Evolutionary conservation across 1,140 invertebrate genomes (phyloP).

Genomic region (Drosophila leontia): DNA sequence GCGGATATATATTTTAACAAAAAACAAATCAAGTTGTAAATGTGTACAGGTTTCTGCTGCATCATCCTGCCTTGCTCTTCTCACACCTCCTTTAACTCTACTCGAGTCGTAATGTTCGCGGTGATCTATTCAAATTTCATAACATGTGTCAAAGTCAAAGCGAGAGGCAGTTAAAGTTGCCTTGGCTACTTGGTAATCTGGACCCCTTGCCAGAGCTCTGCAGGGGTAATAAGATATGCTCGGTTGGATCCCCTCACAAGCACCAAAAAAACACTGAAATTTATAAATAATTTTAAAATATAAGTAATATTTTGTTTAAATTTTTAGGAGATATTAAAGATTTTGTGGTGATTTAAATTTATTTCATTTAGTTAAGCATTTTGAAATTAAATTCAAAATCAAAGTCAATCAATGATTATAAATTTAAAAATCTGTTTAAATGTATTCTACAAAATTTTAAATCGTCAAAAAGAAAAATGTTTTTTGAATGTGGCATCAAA

Average conservation of each 20-base stretch:
- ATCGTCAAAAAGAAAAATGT: too few species aligned
- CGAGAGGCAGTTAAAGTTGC: constrained; percentile 72
- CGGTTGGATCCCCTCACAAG: constrained; percentile 17
- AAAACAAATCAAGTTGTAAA: constrained; percentile 50
- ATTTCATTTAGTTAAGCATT: not conserved
- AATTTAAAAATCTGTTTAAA: too few species aligned
- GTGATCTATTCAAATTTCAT: constrained; percentile 82
- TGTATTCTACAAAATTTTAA: too few species aligned
- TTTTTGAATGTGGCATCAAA: too few species aligned
- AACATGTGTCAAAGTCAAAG: constrained; percentile 81
- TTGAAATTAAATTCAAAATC: not conserved
- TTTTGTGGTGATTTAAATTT: not conserved
- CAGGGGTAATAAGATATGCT: constrained; percentile 80
- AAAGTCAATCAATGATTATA: too few species aligned
- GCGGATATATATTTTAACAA: constrained; percentile 20
- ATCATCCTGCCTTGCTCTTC: constrained; percentile 30
- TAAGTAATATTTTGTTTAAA: not conserved
- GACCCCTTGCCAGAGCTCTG: constrained; percentile 40
- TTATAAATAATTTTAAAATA: not conserved
- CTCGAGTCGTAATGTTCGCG: constrained; percentile 29
- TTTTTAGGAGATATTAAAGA: not conserved
- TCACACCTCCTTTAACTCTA: constrained; percentile 5
- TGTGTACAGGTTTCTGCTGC: constrained; percentile 69
- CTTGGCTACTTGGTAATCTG: constrained; percentile 26
- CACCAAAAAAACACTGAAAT: constrained; percentile 1